Evolutionary conservation across 2,113 vertebrate genomes (phyloP).

Genomic region (Tyrannus savana): DNA sequence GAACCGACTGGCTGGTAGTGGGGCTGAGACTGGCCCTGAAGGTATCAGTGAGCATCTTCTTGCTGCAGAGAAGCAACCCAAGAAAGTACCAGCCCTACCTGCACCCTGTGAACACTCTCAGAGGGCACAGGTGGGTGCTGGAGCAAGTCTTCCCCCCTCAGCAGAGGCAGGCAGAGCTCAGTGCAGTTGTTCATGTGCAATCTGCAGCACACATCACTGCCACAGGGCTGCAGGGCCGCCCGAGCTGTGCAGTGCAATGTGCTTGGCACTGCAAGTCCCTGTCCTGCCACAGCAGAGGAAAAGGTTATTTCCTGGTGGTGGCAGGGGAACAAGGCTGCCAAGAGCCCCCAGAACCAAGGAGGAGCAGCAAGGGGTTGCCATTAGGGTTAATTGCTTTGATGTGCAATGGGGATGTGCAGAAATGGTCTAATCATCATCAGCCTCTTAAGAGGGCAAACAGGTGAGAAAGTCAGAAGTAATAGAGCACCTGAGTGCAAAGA

Average conservation of each 20-base stretch:
- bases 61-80: not conserved
- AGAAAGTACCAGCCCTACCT: not conserved
- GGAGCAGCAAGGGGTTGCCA: slow-evolving; percentile 29
- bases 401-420: slow-evolving; percentile 5
- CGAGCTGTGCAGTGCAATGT: not conserved
- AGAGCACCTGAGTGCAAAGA: slow-evolving; percentile 71
- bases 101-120: not conserved
- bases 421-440: slow-evolving; percentile 55
- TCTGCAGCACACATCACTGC: not conserved
- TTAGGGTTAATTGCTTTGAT: slow-evolving; percentile 62
- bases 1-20: not conserved
- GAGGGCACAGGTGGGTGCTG: not conserved
- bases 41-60: not conserved
- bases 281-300: not conserved
- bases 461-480: slow-evolving; percentile 69
- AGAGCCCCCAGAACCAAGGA: not conserved
- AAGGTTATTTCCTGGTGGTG: not conserved
- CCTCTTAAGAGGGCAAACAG: slow-evolving; percentile 62
- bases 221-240: slow-evolving; percentile 21
- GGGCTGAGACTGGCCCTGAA: not conserved
- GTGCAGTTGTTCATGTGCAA: fast-evolving
- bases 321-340: not conserved
- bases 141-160: fast-evolving
- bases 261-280: not conserved
- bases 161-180: not conserved